These are phyloP conservation scores for Octomys mimax DNA, from an alignment of 2,797 vertebrate species.

Conservation along the genomic window DNA sequence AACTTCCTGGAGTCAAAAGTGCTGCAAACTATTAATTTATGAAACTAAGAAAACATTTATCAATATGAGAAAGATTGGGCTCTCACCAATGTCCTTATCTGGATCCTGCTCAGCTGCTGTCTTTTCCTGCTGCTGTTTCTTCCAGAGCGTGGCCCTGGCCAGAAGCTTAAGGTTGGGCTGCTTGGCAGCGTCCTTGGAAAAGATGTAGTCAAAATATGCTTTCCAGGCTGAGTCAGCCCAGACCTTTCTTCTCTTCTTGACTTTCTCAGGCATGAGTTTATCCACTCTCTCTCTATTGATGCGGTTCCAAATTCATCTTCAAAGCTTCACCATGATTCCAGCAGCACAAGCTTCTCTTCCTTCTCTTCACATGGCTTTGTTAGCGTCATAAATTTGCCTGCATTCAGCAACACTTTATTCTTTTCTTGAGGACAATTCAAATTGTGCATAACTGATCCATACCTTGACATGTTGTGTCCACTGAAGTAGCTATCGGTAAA, in stretches of 20 bases:
- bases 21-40: slow-evolving; percentile 73
- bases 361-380: slow-evolving; percentile 97
- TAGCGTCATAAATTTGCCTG: slow-evolving; percentile 96
- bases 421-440: slow-evolving; percentile 94
- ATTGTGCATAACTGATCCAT: slow-evolving; percentile 98
- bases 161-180: slow-evolving; percentile 99
- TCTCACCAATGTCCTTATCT: slow-evolving; percentile 88
- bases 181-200: slow-evolving; percentile 98
- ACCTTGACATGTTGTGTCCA: slow-evolving; percentile 99
- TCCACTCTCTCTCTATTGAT: slow-evolving; percentile 91
- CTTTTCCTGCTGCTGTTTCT: slow-evolving; percentile 94
- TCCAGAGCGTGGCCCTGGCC: slow-evolving; percentile 99
- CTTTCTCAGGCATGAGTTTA: slow-evolving; percentile 97
- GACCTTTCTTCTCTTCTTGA: slow-evolving; percentile 99
- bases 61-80: slow-evolving; percentile 58
- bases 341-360: slow-evolving; percentile 97
- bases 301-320: slow-evolving; percentile 94
- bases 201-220: slow-evolving; percentile 99
- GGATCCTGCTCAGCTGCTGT: slow-evolving; percentile 88
- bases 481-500: slow-evolving; percentile 95
- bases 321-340: slow-evolving; percentile 96
- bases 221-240: slow-evolving; percentile 98
- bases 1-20: slow-evolving; percentile 53
- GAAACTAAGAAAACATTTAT: slow-evolving; percentile 70
- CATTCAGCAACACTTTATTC: slow-evolving; percentile 91